phyloP scores from a whole-genome alignment of 2,113 vertebrate species.

The Crypturellus undulatus region DNA sequence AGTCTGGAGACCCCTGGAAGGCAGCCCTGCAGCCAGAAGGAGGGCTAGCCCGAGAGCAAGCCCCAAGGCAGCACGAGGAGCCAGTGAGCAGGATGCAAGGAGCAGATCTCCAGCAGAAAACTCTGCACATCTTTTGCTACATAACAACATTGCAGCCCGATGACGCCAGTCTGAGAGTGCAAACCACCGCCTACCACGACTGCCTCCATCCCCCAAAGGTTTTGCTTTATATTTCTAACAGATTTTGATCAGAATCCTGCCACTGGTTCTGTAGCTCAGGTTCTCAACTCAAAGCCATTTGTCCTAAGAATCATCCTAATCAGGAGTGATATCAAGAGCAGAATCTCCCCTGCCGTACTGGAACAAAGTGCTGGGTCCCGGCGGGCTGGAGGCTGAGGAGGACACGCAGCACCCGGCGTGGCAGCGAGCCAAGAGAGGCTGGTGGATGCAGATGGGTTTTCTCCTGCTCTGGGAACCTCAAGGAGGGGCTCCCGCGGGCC shows the following conservation, averaged over 20 bases:
- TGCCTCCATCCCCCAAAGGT: background rate
- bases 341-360: background rate
- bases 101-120: background rate
- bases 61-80: accelerated
- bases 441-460: too few species aligned
- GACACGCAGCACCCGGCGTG: too few species aligned
- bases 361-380: background rate
- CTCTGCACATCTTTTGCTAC: accelerated
- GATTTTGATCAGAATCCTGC: background rate
- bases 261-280: background rate
- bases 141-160: too few species aligned
- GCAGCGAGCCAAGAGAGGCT: too few species aligned
- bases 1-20: accelerated
- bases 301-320: background rate
- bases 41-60: background rate
- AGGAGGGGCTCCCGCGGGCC: background rate
- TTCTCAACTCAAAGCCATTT: background rate
- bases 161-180: background rate
- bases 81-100: accelerated
- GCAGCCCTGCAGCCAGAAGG: background rate
- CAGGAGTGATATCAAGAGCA: background rate
- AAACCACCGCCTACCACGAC: accelerated
- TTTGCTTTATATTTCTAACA: background rate
- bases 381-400: background rate
- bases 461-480: background rate